Percentiles rank a stretch among this genome's conserved stretches.
phyloP scores from a whole-genome alignment of 2,797 vertebrate genomes.

The Falco peregrinus region DNA sequence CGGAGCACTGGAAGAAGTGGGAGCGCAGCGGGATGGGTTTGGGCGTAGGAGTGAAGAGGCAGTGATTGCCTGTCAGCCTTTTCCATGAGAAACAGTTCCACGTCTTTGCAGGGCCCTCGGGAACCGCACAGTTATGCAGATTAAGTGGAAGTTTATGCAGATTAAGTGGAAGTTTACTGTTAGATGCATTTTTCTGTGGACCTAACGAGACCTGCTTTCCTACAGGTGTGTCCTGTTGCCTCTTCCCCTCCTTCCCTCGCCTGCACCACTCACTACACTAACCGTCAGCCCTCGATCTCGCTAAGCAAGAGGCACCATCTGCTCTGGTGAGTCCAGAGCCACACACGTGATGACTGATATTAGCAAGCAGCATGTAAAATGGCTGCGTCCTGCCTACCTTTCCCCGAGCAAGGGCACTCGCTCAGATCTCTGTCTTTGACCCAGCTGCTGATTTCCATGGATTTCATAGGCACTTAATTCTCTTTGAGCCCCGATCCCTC shows the following conservation, averaged over 20 bases:
- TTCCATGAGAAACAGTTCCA: neutral
- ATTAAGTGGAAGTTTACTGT: neutral
- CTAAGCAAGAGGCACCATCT: neutral
- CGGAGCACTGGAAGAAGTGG: neutral
- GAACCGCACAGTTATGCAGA: accelerated
- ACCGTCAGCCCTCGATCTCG: neutral
- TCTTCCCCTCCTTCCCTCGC: neutral
- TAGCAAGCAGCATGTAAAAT: neutral
- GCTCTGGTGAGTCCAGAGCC: neutral
- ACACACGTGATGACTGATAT: neutral
- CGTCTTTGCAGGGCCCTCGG: neutral
- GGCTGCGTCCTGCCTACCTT: neutral
- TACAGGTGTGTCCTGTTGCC: neutral
- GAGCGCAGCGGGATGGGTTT: accelerated
- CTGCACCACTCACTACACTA: accelerated
- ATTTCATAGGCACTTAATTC: constrained; percentile 27
- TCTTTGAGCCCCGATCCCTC: neutral
- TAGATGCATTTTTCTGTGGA: neutral
- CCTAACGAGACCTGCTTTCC: neutral
- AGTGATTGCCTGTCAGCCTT: neutral
- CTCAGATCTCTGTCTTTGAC: neutral
- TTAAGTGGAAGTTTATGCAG: neutral
- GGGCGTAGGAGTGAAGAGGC: neutral
- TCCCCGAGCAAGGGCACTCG: neutral
- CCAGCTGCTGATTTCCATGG: neutral